Evolutionary conservation across 2,113 vertebrate genomes (phyloP).

Genomic region (Phycodurus eques): DNA sequence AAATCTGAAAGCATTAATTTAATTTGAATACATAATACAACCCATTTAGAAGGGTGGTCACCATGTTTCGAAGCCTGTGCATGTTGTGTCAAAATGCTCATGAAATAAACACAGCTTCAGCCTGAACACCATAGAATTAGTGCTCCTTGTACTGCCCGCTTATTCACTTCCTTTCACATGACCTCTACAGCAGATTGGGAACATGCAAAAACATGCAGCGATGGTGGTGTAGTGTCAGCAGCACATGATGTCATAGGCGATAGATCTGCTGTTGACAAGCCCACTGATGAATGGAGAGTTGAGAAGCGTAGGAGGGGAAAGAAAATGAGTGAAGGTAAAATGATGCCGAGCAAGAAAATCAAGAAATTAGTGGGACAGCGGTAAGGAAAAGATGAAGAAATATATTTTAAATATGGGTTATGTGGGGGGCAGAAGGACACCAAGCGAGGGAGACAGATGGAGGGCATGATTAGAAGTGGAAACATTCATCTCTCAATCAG

Average conservation of each 20-base stretch:
- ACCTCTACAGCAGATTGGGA: slow-evolving; percentile 16
- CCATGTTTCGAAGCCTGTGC: slow-evolving; percentile 3
- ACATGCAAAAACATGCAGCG: slow-evolving; percentile 25
- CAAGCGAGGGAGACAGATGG: background rate
- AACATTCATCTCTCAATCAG: slow-evolving; percentile 57
- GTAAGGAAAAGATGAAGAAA: background rate
- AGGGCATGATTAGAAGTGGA: slow-evolving; percentile 49
- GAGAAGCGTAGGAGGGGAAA: slow-evolving; percentile 11
- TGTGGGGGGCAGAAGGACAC: background rate
- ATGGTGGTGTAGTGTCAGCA: slow-evolving; percentile 12
- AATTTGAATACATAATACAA: slow-evolving; percentile 33
- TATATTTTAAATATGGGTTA: slow-evolving; percentile 9
- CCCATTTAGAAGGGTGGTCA: slow-evolving; percentile 21
- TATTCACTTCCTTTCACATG: background rate
- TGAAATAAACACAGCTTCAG: slow-evolving; percentile 44
- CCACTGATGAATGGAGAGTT: slow-evolving; percentile 21
- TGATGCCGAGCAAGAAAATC: background rate
- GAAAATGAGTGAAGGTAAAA: background rate
- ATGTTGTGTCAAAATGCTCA: slow-evolving; percentile 31
- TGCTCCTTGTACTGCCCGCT: slow-evolving; percentile 37
- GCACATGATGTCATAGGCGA: slow-evolving; percentile 44
- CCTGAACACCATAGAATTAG: slow-evolving; percentile 50
- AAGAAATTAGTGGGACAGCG: slow-evolving; percentile 1
- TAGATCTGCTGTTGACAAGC: slow-evolving; percentile 45
- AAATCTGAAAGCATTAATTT: slow-evolving; percentile 28